A percentile compares a stretch with the other conserved stretches of the same genome.
Evolutionary conservation across 2,113 vertebrate species (phyloP).

Genomic region (Nipponia nippon): DNA sequence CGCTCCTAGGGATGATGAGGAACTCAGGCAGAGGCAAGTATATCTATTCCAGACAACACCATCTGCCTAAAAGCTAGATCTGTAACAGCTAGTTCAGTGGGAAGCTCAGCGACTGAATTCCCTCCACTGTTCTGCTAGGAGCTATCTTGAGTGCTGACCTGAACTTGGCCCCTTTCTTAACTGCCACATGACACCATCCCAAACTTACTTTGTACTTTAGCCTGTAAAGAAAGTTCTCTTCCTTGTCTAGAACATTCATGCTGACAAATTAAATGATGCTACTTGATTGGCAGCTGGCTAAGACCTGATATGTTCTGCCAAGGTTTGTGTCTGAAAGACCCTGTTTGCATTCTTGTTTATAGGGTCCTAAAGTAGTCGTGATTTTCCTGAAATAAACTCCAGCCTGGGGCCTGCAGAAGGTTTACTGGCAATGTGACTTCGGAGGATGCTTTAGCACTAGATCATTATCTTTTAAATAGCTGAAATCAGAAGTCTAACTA

Average conservation of each 20-base stretch:
- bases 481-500: background rate
- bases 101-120: background rate
- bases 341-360: background rate
- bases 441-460: background rate
- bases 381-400: background rate
- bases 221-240: background rate
- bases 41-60: background rate
- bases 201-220: background rate
- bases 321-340: background rate
- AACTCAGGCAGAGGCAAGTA: background rate
- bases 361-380: background rate
- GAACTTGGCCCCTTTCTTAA: background rate
- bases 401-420: background rate
- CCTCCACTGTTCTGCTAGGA: background rate
- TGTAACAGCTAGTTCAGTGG: background rate
- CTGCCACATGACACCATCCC: background rate
- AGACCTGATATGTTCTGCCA: background rate
- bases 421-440: background rate
- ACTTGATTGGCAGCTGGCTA: background rate
- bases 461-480: background rate
- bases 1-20: background rate
- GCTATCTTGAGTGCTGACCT: background rate
- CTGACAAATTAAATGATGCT: background rate
- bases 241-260: background rate
- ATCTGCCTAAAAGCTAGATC: background rate